Base-by-base conservation (phyloP, 1,140 invertebrate species). In the Trypoxylus dichotomus region DNA sequence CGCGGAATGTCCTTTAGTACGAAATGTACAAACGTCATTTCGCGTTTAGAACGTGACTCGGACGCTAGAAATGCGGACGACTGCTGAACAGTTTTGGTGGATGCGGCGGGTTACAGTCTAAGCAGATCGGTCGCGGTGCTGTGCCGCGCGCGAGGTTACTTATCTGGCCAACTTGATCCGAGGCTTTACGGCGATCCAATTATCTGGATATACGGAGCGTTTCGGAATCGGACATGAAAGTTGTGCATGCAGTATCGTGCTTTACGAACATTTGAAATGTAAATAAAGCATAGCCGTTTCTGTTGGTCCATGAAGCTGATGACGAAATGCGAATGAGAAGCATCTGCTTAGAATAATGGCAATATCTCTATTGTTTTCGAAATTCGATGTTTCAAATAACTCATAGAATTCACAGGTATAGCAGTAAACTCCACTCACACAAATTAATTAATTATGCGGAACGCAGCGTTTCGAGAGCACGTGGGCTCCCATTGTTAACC, bases 171-270 rank as follows among this genome's bases (percentile, higher is more conserved):
- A 82, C 81, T 81, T 81, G 81, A 83, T 83, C 82, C 82, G 80
- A 78, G 78, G 80, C 81, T 82, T 80, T 80, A 76, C 79, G 79
- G 78, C 79, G 77, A 82, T 83, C 82, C 82, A 83, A 83, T 83
- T 83, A 83, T 80, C 80, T 79, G 81, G 81, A 83, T 83, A 83
- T 81, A 83, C 80, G 82, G 79, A 83, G 81, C 81, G 82, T 82
- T 83, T 83, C 81, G 80, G 27, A 68, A 24, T 68, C 60, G 19
- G 60, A 68, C 60, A 15, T 21, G 24, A 27, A 68, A 54, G 3
- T 24, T 8, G 15, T 68, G 21, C 24, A 24, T 68, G 15, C 19
- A 68, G 60, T 1, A 68, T 68, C 27, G 7, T 24, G 24, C 3
- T 13, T 68, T 27, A 24, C 24, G 19, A 68, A 68, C 27, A 8